Percentiles rank a stretch among this genome's conserved stretches.
These are phyloP conservation scores for Trissolcus brochymenae DNA, from an alignment of 2,888 invertebrate genomes.

Conservation along the genomic window DNA sequence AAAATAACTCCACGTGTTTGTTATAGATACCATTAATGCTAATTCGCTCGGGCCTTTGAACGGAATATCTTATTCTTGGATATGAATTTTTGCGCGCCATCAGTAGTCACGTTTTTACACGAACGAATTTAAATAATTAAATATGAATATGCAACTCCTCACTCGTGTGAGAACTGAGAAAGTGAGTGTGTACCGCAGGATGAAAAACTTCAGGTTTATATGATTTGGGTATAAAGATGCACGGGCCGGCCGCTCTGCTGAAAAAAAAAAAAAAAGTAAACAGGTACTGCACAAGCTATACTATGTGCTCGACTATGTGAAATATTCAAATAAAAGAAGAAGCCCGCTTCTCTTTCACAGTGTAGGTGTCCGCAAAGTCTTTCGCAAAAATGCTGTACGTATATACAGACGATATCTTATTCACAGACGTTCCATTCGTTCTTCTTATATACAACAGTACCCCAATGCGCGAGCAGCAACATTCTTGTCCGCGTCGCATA, in stretches of 20 bases:
- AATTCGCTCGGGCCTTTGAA: constrained; percentile 31
- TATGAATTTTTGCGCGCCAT: constrained; percentile 5
- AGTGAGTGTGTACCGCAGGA: constrained; percentile 1
- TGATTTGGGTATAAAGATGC: too few relatives aligned
- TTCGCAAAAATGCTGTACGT: constrained; percentile 59
- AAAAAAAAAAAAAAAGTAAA: background rate
- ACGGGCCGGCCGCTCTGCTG: background rate
- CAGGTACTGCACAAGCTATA: background rate
- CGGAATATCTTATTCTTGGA: constrained; percentile 10
- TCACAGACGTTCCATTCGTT: constrained; percentile 74
- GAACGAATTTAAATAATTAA: constrained; percentile 28
- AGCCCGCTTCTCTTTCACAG: constrained; percentile 36
- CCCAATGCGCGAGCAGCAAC: constrained; percentile 66
- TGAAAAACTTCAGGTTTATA: background rate
- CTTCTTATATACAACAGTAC: constrained; percentile 66
- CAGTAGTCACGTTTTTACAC: constrained; percentile 3
- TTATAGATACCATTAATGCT: constrained; percentile 45
- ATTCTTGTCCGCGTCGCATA: constrained; percentile 73
- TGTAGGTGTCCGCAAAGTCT: constrained; percentile 56
- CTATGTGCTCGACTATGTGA: constrained; percentile 25
- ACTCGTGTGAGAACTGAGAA: background rate
- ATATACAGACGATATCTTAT: constrained; percentile 74
- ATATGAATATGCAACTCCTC: constrained; percentile 12
- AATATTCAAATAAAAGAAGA: constrained; percentile 40
- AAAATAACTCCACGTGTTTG: constrained; percentile 40